Evolutionary conservation across 2,888 invertebrate species (phyloP).

Genomic region (Parnassius apollo): DNA sequence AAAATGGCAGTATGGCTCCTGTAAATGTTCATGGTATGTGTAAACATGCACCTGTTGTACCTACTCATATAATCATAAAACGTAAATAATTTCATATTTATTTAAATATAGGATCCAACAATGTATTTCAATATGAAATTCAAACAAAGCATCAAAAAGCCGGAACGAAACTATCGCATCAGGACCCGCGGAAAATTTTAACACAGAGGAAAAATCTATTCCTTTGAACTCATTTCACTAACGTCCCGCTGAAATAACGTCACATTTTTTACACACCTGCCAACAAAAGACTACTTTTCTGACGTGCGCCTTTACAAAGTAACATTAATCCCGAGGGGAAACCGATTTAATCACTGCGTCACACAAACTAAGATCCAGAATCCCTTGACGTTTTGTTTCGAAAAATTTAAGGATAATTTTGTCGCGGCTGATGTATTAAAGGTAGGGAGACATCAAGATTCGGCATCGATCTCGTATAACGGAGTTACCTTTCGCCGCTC

Average conservation of each 20-base stretch:
- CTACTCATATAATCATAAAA: too few species aligned
- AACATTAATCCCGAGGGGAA: constrained; percentile 29
- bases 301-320: constrained; percentile 40
- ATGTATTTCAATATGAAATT: background rate
- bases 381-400: background rate
- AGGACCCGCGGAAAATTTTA: constrained; percentile 20
- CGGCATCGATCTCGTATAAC: constrained; percentile 45
- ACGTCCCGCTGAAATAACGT: constrained; percentile 45
- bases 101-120: too few species aligned
- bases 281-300: constrained; percentile 53
- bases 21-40: too few species aligned
- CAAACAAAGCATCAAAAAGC: background rate
- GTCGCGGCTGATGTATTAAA: constrained; percentile 20
- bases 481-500: constrained; percentile 34
- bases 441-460: constrained; percentile 38
- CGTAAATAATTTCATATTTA: too few species aligned
- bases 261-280: constrained; percentile 60
- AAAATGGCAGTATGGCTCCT: too few species aligned
- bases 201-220: constrained; percentile 30
- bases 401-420: constrained; percentile 22
- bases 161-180: constrained; percentile 19
- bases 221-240: constrained; percentile 40
- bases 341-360: constrained; percentile 28
- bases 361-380: constrained; percentile 22
- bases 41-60: too few species aligned